Evolutionary conservation across 1,140 invertebrate genomes (phyloP), one percentile per base, ranked within the genome.

Genomic region (Trichoplusia ni): DNA sequence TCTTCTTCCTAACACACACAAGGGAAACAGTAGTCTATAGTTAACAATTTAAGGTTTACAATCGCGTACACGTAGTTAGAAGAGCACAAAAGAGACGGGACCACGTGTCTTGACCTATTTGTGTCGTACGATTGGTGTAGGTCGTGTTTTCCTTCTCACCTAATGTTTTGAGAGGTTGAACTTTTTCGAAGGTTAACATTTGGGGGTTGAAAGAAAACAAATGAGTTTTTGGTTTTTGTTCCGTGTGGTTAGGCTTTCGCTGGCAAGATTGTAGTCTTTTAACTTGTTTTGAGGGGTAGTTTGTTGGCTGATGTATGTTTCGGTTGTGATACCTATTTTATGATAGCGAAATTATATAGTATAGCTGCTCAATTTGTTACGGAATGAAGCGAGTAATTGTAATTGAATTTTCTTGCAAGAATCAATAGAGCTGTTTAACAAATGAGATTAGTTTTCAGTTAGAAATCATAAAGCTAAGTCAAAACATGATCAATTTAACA

Each of bases 71-170:
- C 42, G 25, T 33, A 25, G 14, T 19, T 5, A 23, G 38, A 44
- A 73, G 74, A 76, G 77, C 72, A 58, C 54, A 58, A 58, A 82
- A 73, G 71, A 78, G 76, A 49, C 56, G 69, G 77, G 65, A 71
- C 37, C 38, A 58, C 40, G 56, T 60, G 49, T 81, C 84, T 85
- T 87, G 84, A 87, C 84, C 84, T 84, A 82, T 66, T 77, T 78
- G 61, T 60, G 64, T 64, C 75, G 69, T 54, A 69, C 61, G 42
- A 74, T 84, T 87, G 77, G 64, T 81, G 80, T 70, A 74, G 84
- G 84, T 87, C 84, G 80, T 60, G 42, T 60, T 60, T 47, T 47
- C 56, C 47, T 40, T 37, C n/a, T 37, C 33, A 37, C 33, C 33
- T 37, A 11, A 47, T 47, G 46, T 49, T 35, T 56, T 33, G 38